phyloP scores from a whole-genome alignment of 1,140 invertebrate genomes.

The Conus ventricosus region DNA sequence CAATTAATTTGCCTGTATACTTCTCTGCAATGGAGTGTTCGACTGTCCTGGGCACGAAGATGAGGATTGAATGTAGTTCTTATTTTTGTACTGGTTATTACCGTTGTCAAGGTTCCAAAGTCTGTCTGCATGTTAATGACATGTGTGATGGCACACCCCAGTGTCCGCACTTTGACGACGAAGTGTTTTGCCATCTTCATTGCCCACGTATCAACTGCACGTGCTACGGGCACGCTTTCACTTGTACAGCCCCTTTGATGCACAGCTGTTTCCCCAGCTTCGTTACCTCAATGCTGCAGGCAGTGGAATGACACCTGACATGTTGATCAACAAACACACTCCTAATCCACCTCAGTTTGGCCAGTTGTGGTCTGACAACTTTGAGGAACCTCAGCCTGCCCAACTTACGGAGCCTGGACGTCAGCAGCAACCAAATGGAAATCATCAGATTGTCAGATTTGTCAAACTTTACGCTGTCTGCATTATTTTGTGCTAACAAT shows the following conservation, averaged over 20 bases:
- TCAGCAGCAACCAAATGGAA: conserved; percentile 3
- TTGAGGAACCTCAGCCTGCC: neutral
- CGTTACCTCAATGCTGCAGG: neutral
- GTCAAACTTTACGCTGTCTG: neutral
- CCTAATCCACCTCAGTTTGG: conserved; percentile 36
- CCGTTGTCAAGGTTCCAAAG: neutral
- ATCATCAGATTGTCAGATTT: neutral
- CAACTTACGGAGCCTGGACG: conserved; percentile 36
- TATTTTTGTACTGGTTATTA: conserved; percentile 38
- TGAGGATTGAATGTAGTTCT: neutral
- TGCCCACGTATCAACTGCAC: conserved; percentile 34
- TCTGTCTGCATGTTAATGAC: conserved; percentile 28
- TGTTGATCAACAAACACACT: neutral
- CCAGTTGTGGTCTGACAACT: neutral
- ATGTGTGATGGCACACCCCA: conserved; percentile 37
- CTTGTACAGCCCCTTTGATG: neutral
- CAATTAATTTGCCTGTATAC: neutral
- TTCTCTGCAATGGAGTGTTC: conserved; percentile 31
- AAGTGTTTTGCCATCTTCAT: conserved; percentile 21
- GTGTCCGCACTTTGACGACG: conserved; percentile 36
- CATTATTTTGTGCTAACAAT: neutral
- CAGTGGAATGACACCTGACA: conserved; percentile 1
- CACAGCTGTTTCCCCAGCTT: neutral
- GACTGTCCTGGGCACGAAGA: conserved; percentile 21
- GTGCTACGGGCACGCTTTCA: conserved; percentile 27